phyloP scores from a whole-genome alignment of 92 coral and sea anemone species.

The Heliopora coerulea region DNA sequence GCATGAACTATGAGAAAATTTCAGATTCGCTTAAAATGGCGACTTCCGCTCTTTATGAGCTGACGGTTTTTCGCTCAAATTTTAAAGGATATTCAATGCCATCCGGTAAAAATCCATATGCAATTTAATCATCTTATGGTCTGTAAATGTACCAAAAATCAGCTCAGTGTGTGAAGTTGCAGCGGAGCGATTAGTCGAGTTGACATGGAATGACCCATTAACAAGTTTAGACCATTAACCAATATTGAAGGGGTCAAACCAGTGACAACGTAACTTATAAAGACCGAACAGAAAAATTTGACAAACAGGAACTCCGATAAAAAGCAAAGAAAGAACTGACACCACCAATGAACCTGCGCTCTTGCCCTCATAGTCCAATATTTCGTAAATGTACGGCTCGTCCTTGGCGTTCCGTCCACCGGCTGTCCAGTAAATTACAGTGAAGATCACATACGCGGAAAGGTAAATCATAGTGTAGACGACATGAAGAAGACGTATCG shows the following conservation, averaged over 20 bases:
- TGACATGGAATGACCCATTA: too few species aligned
- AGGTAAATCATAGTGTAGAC: slow-evolving; percentile 69
- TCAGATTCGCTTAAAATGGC: too few species aligned
- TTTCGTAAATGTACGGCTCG: slow-evolving; percentile 62
- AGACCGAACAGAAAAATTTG: slow-evolving; percentile 68
- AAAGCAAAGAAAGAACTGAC: slow-evolving; percentile 41
- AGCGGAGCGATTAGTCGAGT: too few species aligned
- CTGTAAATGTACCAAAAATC: too few species aligned
- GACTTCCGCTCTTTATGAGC: too few species aligned
- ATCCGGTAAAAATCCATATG: too few species aligned
- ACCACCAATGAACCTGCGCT: slow-evolving; percentile 61
- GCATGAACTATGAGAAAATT: too few species aligned
- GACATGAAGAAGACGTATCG: slow-evolving; percentile 72
- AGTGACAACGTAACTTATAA: slow-evolving; percentile 63
- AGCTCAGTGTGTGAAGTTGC: too few species aligned
- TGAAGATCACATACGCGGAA: slow-evolving; percentile 69
- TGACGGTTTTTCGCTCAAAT: too few species aligned
- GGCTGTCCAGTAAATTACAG: slow-evolving; percentile 87
- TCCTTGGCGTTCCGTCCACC: slow-evolving; percentile 65
- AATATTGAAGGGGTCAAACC: background rate
- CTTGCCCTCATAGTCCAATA: slow-evolving; percentile 59
- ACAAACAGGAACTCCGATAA: slow-evolving; percentile 56
- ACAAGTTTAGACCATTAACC: background rate
- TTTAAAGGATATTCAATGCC: too few species aligned
- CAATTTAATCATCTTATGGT: too few species aligned